phyloP scores from a whole-genome alignment of 2,888 invertebrate genomes.

The Calameuta idolon region DNA sequence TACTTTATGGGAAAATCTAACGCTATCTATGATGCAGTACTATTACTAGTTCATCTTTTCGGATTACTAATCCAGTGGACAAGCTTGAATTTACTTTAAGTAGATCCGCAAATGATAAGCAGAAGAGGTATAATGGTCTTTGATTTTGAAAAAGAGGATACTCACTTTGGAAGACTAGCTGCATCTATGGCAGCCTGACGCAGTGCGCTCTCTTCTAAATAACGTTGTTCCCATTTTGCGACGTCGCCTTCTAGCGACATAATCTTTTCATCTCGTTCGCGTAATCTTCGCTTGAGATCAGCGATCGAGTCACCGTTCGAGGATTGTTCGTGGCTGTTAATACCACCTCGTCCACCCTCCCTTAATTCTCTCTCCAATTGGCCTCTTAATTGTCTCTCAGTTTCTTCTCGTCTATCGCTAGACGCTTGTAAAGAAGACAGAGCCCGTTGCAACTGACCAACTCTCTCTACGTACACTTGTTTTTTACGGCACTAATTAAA shows the following conservation, averaged over 20 bases:
- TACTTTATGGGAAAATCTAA: background rate
- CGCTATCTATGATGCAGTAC: background rate
- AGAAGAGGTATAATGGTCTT: background rate
- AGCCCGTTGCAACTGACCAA: conserved; percentile 85
- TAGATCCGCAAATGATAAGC: background rate
- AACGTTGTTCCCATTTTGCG: conserved; percentile 88
- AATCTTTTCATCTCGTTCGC: conserved; percentile 79
- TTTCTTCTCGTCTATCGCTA: conserved; percentile 86
- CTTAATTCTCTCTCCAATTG: conserved; percentile 89
- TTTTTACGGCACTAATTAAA: conserved; percentile 80
- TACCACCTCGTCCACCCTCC: conserved; percentile 60
- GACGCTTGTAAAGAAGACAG: conserved; percentile 85
- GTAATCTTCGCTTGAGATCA: conserved; percentile 74
- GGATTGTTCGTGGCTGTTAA: conserved; percentile 62
- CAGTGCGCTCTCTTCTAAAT: conserved; percentile 83
- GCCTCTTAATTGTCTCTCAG: conserved; percentile 84
- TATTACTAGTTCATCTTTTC: background rate
- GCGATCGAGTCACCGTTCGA: conserved; percentile 71
- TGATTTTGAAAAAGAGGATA: conserved; percentile 6
- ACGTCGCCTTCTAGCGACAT: conserved; percentile 83
- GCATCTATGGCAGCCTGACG: conserved; percentile 86
- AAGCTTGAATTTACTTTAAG: background rate
- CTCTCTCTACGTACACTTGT: conserved; percentile 86
- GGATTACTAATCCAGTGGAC: background rate
- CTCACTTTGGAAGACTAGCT: conserved; percentile 69